A percentile compares a stretch with the other conserved stretches of the same genome.
Evolutionary conservation across 2,888 invertebrate species (phyloP).

Genomic region (Eupeodes luniger): DNA sequence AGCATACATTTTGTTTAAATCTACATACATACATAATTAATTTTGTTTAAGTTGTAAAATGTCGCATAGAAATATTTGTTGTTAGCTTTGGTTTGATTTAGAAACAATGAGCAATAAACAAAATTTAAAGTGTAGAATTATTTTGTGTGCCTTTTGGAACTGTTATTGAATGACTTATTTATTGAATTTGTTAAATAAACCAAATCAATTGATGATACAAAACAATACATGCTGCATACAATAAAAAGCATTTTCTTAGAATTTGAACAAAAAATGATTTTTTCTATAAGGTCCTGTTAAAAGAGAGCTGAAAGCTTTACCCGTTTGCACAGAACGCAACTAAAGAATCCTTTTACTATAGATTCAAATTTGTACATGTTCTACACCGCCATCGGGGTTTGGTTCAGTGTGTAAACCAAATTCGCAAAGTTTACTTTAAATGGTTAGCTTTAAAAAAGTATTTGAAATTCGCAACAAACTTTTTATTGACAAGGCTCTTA

Average conservation of each 20-base stretch:
- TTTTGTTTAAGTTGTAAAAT: not conserved
- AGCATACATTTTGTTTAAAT: not conserved
- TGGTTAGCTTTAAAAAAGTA: too few relatives aligned
- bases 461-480: too few relatives aligned
- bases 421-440: too few relatives aligned
- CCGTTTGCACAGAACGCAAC: too few relatives aligned
- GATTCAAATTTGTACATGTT: too few relatives aligned
- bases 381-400: too few relatives aligned
- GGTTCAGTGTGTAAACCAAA: too few relatives aligned
- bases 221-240: slow-evolving; percentile 37
- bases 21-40: too few relatives aligned
- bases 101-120: slow-evolving; percentile 50
- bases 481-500: too few relatives aligned
- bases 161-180: slow-evolving; percentile 47
- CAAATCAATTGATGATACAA: slow-evolving; percentile 21
- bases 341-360: too few relatives aligned
- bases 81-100: slow-evolving; percentile 1
- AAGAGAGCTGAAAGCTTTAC: too few relatives aligned
- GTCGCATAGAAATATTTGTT: slow-evolving; percentile 1
- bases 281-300: not conserved
- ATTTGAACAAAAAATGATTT: slow-evolving; percentile 14
- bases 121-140: slow-evolving; percentile 54
- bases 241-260: slow-evolving; percentile 44
- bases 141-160: slow-evolving; percentile 67
- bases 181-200: slow-evolving; percentile 43